A percentile compares a stretch with the other conserved stretches of the same genome.
phyloP scores from a whole-genome alignment of 2,113 vertebrate species.

The Chelonoidis abingdonii region DNA sequence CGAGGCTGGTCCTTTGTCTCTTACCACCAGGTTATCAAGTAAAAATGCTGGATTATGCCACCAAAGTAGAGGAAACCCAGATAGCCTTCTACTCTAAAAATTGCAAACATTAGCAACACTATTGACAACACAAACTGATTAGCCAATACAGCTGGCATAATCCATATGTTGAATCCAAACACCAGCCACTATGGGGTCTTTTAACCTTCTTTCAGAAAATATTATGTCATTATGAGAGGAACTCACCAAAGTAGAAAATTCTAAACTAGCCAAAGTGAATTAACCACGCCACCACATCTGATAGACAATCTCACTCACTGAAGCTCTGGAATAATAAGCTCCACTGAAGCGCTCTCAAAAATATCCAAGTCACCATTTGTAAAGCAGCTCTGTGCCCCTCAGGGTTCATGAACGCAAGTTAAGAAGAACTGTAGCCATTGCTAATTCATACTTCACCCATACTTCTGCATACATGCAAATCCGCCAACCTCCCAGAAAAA shows the following conservation, averaged over 20 bases:
- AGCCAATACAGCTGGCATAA: neutral
- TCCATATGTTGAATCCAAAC: neutral
- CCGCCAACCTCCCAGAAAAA: neutral
- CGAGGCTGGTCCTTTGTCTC: too few relatives aligned
- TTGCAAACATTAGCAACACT: neutral
- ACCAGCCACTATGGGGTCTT: neutral
- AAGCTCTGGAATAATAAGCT: neutral
- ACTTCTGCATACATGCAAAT: neutral
- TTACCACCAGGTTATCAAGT: too few relatives aligned
- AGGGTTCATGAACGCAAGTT: neutral
- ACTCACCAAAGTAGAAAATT: neutral
- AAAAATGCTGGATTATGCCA: neutral
- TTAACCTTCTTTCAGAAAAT: neutral
- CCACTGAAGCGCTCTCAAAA: neutral
- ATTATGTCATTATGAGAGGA: neutral
- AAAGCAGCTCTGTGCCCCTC: neutral
- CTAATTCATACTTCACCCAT: neutral
- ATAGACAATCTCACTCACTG: neutral
- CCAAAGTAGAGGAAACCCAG: neutral
- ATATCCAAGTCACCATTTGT: neutral
- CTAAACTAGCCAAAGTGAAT: neutral
- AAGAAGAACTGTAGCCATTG: neutral
- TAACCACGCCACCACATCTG: neutral
- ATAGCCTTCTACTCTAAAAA: neutral
- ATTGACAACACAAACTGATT: neutral